Conservation (phyloP, 2,888 invertebrate genomes). For the Lycia hirtaria region DNA sequence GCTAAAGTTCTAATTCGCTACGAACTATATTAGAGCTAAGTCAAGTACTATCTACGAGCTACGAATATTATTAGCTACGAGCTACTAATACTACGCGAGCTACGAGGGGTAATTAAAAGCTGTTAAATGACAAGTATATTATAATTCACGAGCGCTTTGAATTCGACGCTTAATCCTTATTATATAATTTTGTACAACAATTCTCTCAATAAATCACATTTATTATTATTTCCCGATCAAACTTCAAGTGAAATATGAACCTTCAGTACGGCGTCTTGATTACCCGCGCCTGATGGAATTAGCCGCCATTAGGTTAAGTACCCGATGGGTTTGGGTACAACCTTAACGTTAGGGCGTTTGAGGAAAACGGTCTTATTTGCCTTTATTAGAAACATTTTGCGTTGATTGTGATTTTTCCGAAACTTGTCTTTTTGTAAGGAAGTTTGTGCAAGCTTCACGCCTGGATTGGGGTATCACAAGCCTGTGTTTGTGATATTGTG, state of each 20-base stretch:
- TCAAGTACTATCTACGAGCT: no score
- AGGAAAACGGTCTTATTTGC: constrained; percentile 26
- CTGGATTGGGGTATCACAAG: neutral
- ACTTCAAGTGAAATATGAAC: constrained; percentile 26
- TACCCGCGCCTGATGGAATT: constrained; percentile 37
- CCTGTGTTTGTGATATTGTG: no score
- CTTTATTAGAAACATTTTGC: constrained; percentile 19
- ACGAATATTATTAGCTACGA: no score
- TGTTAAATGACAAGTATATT: neutral
- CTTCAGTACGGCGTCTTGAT: constrained; percentile 23
- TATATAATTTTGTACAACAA: constrained; percentile 16
- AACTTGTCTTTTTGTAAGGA: neutral
- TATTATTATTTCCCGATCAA: constrained; percentile 28
- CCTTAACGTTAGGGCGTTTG: constrained; percentile 23
- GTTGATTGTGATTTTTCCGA: constrained; percentile 3
- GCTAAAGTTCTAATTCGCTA: no score
- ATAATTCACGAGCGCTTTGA: neutral
- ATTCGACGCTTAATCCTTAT: neutral
- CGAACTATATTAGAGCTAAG: no score
- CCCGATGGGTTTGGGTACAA: constrained; percentile 24
- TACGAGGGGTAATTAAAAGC: no score
- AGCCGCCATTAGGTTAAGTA: constrained; percentile 35
- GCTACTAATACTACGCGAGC: no score
- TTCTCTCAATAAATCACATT: constrained; percentile 39
- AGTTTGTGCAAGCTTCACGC: neutral